Percentiles rank a stretch among this genome's conserved stretches.
phyloP scores from a whole-genome alignment of 2,113 vertebrate species.

The Ochotona curzoniae region DNA sequence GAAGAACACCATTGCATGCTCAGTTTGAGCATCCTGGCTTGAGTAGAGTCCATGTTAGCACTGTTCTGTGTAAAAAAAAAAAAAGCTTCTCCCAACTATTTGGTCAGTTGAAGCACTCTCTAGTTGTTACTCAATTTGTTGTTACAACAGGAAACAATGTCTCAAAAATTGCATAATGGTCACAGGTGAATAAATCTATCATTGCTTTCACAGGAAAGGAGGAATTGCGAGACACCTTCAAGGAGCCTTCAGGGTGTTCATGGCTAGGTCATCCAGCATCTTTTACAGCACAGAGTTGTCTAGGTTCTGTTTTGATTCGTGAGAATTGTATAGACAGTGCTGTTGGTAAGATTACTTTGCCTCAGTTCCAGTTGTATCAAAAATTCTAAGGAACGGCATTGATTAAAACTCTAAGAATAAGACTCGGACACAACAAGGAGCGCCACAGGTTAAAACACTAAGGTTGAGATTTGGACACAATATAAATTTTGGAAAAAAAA shows the following conservation, averaged over 20 bases:
- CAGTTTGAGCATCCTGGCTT: background rate
- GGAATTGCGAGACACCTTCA: background rate
- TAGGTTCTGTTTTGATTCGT: background rate
- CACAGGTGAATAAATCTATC: background rate
- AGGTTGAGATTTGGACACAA: too few species aligned
- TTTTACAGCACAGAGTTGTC: background rate
- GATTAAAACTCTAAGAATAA: background rate
- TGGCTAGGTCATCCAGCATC: background rate
- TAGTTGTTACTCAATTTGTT: background rate
- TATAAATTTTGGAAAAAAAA: background rate
- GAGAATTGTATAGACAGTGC: background rate
- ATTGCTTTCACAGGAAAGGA: background rate
- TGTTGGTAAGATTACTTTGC: background rate
- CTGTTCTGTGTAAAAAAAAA: background rate
- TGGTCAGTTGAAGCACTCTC: background rate
- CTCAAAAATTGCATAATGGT: background rate
- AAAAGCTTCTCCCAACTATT: background rate
- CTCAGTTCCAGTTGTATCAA: background rate
- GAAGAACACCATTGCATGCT: too few species aligned
- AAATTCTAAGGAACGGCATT: background rate
- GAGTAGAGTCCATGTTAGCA: background rate
- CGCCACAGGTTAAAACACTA: too few species aligned
- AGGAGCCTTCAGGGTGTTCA: background rate
- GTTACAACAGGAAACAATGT: background rate
- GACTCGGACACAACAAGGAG: background rate